Evolutionary conservation across 2,888 invertebrate species (phyloP), one percentile per base, ranked within the genome.

Genomic region (Sesamia inferens): DNA sequence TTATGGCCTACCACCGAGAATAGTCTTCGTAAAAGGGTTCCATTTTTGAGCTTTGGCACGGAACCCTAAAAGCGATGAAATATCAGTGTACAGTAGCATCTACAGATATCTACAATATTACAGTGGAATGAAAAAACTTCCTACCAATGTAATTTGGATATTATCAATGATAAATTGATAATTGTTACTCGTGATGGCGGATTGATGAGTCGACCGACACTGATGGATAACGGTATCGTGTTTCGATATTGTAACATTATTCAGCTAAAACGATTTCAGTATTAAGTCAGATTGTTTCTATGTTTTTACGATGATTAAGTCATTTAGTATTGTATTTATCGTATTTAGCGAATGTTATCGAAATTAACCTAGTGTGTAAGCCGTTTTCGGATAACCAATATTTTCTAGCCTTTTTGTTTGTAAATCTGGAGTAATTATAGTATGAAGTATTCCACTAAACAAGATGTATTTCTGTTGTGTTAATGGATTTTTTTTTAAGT

Each of bases 141-240:
- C 16, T 11, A 22, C 11, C 22, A 11, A 11, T 31, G 10, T 44
- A 31, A 31, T 48, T 48, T 48, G 31, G 14, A 64, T 6, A 51
- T 31, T 48, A 66, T 42, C 31, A 69, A 74, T 74, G 69, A 74
- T 55, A 48, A 63, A 68, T 75, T 62, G 13, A 59, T 79, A 66
- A 78, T 80, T 69, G 65, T 58, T 67, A 55, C n/a, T 44, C 13
- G 22, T 75, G 74, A 75, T 70, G 64, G 55, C 19, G 16, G 58
- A 70, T 67, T 67, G 70, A 80, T 67, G 65, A 70, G 76, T 16
- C 11, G 19, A 5, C 7, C 14, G 76, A 80, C 76, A 61, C 44
- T 79, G 79, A 79, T 59, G 63, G 76, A 79, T 75, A 63, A 13
- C 47, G 14, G 59, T 68, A 58, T 79, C 24, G 48, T 78, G 44